These are phyloP conservation scores for Ganaspis brasiliensis DNA, from an alignment of 2,888 invertebrate genomes.

Conservation along the genomic window DNA sequence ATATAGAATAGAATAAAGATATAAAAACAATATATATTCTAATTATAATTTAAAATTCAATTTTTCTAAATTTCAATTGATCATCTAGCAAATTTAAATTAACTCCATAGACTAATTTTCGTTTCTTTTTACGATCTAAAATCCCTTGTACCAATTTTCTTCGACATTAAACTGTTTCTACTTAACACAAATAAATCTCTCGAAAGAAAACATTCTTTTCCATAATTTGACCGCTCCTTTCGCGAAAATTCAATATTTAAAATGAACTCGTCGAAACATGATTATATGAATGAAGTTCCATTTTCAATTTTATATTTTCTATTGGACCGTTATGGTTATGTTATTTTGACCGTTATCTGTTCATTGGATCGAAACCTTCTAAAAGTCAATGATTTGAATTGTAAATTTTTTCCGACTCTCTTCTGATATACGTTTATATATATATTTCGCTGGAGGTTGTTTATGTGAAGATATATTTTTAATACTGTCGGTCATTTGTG, in stretches of 20 bases:
- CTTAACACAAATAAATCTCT: too few species aligned
- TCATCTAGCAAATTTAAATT: too few species aligned
- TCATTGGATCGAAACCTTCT: not conserved
- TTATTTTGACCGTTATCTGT: not conserved
- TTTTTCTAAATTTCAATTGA: too few species aligned
- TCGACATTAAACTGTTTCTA: too few species aligned
- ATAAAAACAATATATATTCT: too few species aligned
- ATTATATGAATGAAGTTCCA: not conserved
- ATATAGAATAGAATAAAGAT: too few species aligned
- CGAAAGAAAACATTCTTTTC: not conserved
- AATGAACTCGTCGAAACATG: not conserved
- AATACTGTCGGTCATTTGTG: not conserved
- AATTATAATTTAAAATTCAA: too few species aligned
- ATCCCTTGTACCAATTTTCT: too few species aligned
- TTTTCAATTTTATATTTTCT: not conserved
- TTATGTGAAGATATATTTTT: not conserved
- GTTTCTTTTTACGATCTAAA: too few species aligned
- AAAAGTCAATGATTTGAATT: slow-evolving; percentile 14
- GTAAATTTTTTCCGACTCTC: not conserved
- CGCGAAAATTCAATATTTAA: too few species aligned
- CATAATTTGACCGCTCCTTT: too few species aligned
- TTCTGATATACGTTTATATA: not conserved
- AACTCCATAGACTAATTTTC: too few species aligned
- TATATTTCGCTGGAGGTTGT: not conserved
- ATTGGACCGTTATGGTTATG: not conserved